These are phyloP conservation scores for Syngnathus acus DNA, from an alignment of 2,797 vertebrate genomes.

Conservation along the genomic window DNA sequence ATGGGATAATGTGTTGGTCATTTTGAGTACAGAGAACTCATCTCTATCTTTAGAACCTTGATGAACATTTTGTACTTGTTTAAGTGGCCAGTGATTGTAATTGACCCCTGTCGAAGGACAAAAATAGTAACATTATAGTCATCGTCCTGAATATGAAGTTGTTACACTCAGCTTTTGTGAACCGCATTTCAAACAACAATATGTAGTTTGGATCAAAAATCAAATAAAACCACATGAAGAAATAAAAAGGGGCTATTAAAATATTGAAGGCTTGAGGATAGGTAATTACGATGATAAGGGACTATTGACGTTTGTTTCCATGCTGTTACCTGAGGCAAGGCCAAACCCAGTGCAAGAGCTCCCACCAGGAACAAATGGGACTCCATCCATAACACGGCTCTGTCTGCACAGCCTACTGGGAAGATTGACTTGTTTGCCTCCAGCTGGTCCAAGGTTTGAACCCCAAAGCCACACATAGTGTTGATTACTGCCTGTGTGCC, in stretches of 20 bases:
- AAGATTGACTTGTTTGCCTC: conserved; percentile 66
- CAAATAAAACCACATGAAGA: background rate
- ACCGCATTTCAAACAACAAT: background rate
- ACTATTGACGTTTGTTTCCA: background rate
- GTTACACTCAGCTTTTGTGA: background rate
- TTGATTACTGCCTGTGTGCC: conserved; percentile 64
- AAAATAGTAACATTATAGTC: too few species aligned
- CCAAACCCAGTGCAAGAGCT: conserved; percentile 64
- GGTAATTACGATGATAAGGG: background rate
- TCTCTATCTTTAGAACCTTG: background rate
- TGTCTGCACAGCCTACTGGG: conserved; percentile 68
- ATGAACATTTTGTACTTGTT: background rate
- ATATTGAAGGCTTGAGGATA: background rate
- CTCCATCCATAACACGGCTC: conserved; percentile 68
- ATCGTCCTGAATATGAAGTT: background rate
- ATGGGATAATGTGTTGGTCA: background rate
- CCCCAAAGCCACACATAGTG: conserved; percentile 72
- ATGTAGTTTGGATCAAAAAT: background rate
- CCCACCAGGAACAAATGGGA: conserved; percentile 72
- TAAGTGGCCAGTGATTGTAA: background rate
- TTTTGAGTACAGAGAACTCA: background rate
- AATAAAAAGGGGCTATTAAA: background rate
- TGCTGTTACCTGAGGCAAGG: conserved; percentile 66
- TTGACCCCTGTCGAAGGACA: background rate
- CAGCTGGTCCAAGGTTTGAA: conserved; percentile 58